A percentile compares a stretch with the other conserved stretches of the same genome.
Conservation (phyloP, 1,140 invertebrate genomes). For the Drosophila serrata region DNA sequence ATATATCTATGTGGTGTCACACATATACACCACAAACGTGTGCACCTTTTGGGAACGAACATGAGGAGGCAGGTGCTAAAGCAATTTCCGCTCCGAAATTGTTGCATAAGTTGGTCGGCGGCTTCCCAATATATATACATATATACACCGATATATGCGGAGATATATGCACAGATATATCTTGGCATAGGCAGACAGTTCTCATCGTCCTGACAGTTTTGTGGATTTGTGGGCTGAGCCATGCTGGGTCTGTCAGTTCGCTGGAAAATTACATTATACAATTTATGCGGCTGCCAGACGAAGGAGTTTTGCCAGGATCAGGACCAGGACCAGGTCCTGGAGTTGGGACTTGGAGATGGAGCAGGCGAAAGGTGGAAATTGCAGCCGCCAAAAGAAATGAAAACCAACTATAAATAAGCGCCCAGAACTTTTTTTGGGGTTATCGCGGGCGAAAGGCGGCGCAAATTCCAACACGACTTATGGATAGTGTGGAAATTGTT, state of each 20-base stretch:
- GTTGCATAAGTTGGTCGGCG: slow-evolving; percentile 78
- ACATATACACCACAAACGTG: slow-evolving; percentile 21
- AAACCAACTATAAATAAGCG: slow-evolving; percentile 55
- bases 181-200: slow-evolving; percentile 75
- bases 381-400: slow-evolving; percentile 47
- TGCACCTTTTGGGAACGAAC: slow-evolving; percentile 26
- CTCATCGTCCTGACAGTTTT: slow-evolving; percentile 72
- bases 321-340: no score
- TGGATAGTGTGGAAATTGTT: slow-evolving; percentile 40
- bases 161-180: slow-evolving; percentile 55
- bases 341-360: not conserved
- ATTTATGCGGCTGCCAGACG: slow-evolving; percentile 79
- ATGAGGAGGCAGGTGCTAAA: slow-evolving; percentile 73
- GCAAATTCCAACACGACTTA: slow-evolving; percentile 28
- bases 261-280: slow-evolving; percentile 82
- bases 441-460: slow-evolving; percentile 8
- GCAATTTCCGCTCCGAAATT: slow-evolving; percentile 83
- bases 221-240: slow-evolving; percentile 62
- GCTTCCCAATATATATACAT: slow-evolving; percentile 6
- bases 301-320: slow-evolving; percentile 9
- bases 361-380: slow-evolving; percentile 33
- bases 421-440: slow-evolving; percentile 26
- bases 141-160: slow-evolving; percentile 4
- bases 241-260: slow-evolving; percentile 47
- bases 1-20: slow-evolving; percentile 29